These are phyloP conservation scores for Acanthurus tractus DNA, from an alignment of 2,797 vertebrate genomes.

Conservation along the genomic window DNA sequence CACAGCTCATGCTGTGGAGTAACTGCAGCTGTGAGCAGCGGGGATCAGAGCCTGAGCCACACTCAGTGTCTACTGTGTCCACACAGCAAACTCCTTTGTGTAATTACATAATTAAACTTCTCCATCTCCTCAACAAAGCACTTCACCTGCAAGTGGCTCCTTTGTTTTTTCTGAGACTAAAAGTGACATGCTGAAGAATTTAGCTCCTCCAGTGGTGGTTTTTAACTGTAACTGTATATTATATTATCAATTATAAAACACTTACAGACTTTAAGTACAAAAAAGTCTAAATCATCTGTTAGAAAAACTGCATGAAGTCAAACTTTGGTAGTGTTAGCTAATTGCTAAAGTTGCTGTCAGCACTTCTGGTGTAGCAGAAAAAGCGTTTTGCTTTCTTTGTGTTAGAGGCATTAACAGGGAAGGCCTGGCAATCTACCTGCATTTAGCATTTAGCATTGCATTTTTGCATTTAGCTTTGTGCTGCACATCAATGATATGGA, in stretches of 20 bases:
- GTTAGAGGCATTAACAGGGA: neutral
- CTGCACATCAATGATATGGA: neutral
- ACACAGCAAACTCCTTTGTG: constrained; percentile 27
- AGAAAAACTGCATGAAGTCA: neutral
- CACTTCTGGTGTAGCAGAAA: neutral
- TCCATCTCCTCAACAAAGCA: constrained; percentile 39
- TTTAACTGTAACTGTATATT: neutral
- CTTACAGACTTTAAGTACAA: neutral
- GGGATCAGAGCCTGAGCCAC: constrained; percentile 12
- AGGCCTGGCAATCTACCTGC: neutral
- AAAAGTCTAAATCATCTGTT: neutral
- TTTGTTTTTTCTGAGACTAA: neutral
- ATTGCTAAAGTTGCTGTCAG: neutral
- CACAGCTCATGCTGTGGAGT: constrained; percentile 8
- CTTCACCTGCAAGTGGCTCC: constrained; percentile 18
- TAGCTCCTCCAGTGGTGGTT: neutral
- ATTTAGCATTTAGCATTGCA: neutral
- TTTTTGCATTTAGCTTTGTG: neutral
- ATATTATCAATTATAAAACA: too few relatives aligned
- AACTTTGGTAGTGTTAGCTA: neutral
- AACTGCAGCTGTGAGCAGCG: constrained; percentile 18
- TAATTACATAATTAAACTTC: constrained; percentile 49
- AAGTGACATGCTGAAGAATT: constrained; percentile 8
- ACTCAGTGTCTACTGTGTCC: constrained; percentile 25
- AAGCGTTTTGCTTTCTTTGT: neutral